phyloP scores from a whole-genome alignment of 2,888 invertebrate species.

The Epinotia nisella region DNA sequence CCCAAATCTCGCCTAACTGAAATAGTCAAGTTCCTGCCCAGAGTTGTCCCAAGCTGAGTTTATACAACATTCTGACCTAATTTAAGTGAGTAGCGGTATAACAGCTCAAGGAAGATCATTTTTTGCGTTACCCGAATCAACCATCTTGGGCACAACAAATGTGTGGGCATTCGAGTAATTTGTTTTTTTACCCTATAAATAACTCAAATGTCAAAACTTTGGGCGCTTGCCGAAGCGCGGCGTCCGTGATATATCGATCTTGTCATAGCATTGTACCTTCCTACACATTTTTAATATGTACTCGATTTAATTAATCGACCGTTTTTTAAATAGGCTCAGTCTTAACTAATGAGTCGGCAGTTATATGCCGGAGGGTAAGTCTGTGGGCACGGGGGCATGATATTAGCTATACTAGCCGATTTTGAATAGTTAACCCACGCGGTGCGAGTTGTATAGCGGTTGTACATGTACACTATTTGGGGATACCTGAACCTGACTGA shows the following conservation, averaged over 20 bases:
- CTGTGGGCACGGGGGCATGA: background rate
- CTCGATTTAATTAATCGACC: slow-evolving; percentile 72
- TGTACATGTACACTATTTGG: too few relatives aligned
- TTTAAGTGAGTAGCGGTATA: slow-evolving; percentile 66
- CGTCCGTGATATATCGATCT: slow-evolving; percentile 79
- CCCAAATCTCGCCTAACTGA: background rate
- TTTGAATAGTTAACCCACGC: background rate
- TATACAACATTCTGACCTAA: slow-evolving; percentile 11
- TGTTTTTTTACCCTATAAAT: slow-evolving; percentile 84
- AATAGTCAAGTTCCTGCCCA: background rate
- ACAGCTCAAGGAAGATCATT: slow-evolving; percentile 70
- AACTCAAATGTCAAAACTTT: slow-evolving; percentile 83
- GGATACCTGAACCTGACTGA: too few relatives aligned
- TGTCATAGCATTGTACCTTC: slow-evolving; percentile 77
- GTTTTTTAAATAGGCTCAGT: slow-evolving; percentile 57
- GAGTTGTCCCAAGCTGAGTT: background rate
- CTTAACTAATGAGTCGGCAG: slow-evolving; percentile 63
- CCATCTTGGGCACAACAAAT: slow-evolving; percentile 79
- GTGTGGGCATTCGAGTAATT: slow-evolving; percentile 83
- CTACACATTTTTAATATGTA: slow-evolving; percentile 70
- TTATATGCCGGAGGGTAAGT: slow-evolving; percentile 16
- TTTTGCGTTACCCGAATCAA: slow-evolving; percentile 83
- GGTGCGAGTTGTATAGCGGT: too few relatives aligned
- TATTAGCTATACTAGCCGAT: background rate
- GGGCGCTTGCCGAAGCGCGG: slow-evolving; percentile 65